phyloP scores from a whole-genome alignment of 2,888 invertebrate genomes.

The Lasioglossum malachurum region DNA sequence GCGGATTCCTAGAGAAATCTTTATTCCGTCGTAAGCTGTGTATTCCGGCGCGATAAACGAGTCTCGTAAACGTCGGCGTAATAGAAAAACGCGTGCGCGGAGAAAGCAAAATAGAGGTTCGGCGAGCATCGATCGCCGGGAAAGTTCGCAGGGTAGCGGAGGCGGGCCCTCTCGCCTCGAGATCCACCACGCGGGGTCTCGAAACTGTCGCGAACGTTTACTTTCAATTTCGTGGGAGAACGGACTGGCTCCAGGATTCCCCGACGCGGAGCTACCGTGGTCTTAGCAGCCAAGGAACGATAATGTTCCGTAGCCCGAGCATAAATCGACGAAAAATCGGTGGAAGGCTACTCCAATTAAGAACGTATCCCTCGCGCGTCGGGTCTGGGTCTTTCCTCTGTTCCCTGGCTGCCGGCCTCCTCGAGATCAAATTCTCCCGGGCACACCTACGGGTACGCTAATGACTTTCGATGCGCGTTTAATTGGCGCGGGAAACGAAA shows the following conservation, averaged over 20 bases:
- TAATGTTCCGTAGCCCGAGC: constrained; percentile 15
- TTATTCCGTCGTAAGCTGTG: constrained; percentile 23
- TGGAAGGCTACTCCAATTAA: constrained; percentile 61
- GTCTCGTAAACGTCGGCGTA: constrained; percentile 29
- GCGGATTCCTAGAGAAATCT: constrained; percentile 15
- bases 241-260: background rate
- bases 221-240: constrained; percentile 4
- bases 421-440: constrained; percentile 62
- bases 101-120: background rate
- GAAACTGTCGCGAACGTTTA: constrained; percentile 23
- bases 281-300: background rate
- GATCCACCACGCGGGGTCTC: background rate
- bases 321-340: constrained; percentile 48
- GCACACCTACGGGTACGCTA: constrained; percentile 66
- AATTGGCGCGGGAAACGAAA: constrained; percentile 73
- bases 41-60: constrained; percentile 34
- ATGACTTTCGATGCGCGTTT: constrained; percentile 73
- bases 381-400: constrained; percentile 45
- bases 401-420: constrained; percentile 42
- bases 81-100: constrained; percentile 11
- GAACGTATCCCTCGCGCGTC: constrained; percentile 47
- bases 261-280: background rate
- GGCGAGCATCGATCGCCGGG: constrained; percentile 24
- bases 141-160: background rate
- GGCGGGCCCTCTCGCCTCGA: background rate